These are phyloP conservation scores for Myotis yumanensis DNA, from an alignment of 2,113 vertebrate species.

Conservation along the genomic window DNA sequence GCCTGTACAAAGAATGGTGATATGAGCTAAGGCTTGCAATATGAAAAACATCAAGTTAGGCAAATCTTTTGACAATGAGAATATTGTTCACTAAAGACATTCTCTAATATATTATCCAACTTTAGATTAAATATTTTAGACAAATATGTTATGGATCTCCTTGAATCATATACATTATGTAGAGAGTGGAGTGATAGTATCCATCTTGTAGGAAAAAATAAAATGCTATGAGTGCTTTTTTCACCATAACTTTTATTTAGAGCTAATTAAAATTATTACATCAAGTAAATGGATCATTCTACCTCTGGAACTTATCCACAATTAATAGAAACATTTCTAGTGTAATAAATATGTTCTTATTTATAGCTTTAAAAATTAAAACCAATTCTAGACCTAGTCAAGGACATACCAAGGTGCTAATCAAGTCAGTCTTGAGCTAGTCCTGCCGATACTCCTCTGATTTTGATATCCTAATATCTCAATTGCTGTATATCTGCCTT, in stretches of 20 bases:
- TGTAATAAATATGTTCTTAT: background rate
- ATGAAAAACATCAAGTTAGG: background rate
- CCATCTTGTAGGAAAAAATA: background rate
- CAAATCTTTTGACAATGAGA: background rate
- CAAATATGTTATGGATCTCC: background rate
- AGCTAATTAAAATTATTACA: background rate
- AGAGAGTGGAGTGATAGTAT: background rate
- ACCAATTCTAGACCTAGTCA: background rate
- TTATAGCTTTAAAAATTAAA: background rate
- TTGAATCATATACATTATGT: background rate
- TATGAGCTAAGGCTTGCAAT: background rate
- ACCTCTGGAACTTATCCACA: background rate
- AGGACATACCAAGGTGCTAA: background rate
- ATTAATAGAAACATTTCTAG: background rate
- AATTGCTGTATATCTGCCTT: background rate
- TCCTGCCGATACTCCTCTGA: background rate
- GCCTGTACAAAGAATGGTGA: background rate
- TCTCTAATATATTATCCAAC: background rate
- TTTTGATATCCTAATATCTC: background rate
- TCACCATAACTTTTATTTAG: background rate
- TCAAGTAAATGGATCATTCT: background rate
- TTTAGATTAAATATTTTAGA: background rate
- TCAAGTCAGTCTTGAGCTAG: background rate
- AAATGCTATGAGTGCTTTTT: background rate
- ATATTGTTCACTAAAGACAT: background rate